Conservation (phyloP, 2,113 vertebrate species). For the Brienomyrus brachyistius region DNA sequence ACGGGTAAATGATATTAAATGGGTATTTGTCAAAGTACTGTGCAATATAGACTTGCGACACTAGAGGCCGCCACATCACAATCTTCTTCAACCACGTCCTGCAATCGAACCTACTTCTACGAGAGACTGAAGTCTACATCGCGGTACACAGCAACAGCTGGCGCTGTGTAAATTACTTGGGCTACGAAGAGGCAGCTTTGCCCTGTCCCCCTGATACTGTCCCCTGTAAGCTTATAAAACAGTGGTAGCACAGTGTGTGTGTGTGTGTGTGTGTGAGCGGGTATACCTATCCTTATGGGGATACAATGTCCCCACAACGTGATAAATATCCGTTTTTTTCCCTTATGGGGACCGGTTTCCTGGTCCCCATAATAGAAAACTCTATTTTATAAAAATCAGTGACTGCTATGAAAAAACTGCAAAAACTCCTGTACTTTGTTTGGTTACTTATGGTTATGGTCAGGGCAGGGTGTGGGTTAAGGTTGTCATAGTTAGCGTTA, state of each 20-base stretch:
- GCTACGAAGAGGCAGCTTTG: not conserved
- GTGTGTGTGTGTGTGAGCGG: too few relatives aligned
- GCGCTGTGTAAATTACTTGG: not conserved
- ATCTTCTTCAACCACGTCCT: not conserved
- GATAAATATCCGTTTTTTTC: too few relatives aligned
- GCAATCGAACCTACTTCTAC: not conserved
- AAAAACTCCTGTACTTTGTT: too few relatives aligned
- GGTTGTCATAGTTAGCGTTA: too few relatives aligned
- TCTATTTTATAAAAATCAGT: too few relatives aligned
- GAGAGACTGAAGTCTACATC: not conserved
- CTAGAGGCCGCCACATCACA: not conserved
- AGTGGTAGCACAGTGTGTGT: not conserved
- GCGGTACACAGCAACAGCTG: not conserved
- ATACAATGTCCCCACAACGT: too few relatives aligned
- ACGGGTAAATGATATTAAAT: not conserved
- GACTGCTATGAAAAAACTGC: too few relatives aligned
- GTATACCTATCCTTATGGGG: too few relatives aligned
- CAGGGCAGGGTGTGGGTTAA: too few relatives aligned
- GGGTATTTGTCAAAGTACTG: not conserved
- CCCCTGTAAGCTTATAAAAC: not conserved
- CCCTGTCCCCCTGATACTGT: not conserved
- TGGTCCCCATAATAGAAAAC: too few relatives aligned
- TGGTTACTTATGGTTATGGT: too few relatives aligned
- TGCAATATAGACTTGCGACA: not conserved
- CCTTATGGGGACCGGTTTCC: too few relatives aligned